Conservation (phyloP, 2,797 vertebrate species). For the Balearica regulorum region DNA sequence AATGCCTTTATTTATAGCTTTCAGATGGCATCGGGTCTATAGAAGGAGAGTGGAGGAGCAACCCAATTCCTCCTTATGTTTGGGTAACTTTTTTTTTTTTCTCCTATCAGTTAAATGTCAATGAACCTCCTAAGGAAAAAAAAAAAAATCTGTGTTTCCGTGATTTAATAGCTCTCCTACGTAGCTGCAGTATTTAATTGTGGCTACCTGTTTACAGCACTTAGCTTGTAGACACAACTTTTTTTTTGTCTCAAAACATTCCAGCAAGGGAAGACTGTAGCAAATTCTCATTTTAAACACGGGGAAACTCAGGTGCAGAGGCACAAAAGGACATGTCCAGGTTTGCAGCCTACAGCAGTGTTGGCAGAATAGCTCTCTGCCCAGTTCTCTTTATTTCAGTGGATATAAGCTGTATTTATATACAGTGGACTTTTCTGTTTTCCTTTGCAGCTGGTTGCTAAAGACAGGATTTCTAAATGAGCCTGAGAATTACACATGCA, state of each 20-base stretch:
- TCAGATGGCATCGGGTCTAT: background rate
- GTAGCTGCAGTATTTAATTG: background rate
- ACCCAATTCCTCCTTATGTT: background rate
- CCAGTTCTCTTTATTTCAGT: background rate
- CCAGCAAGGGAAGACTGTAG: background rate
- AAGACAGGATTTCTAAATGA: conserved; percentile 30
- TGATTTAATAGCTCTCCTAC: background rate
- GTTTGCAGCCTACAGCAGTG: background rate
- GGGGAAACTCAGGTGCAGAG: background rate
- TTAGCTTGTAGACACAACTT: background rate
- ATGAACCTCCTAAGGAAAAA: background rate
- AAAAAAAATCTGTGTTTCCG: background rate
- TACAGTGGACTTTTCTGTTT: background rate
- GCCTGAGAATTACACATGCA: conserved; percentile 43
- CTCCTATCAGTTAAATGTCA: background rate
- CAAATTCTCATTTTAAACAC: background rate
- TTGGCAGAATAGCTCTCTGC: background rate
- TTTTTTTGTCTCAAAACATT: background rate
- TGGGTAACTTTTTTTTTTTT: background rate
- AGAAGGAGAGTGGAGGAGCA: background rate
- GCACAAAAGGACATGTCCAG: background rate
- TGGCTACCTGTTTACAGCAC: background rate
- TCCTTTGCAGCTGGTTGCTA: background rate
- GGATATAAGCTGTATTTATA: background rate
- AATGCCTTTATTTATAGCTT: conserved; percentile 33